Percentiles rank a stretch among this genome's conserved stretches.
phyloP scores from a whole-genome alignment of 2,888 invertebrate genomes.

The Brachylomia viminalis region DNA sequence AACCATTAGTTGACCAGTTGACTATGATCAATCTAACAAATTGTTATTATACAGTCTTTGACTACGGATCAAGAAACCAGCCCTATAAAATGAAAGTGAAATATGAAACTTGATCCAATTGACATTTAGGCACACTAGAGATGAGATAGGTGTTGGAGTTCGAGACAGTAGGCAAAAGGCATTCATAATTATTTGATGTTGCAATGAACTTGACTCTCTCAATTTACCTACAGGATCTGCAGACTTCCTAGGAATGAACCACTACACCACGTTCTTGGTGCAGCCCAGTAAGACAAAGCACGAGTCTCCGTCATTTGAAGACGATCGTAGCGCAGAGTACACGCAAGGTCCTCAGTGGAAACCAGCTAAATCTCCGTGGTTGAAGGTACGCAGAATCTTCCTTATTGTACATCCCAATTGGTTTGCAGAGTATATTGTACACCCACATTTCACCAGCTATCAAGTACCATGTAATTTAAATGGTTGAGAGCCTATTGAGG shows the following conservation, averaged over 20 bases:
- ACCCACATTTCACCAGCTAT: not conserved
- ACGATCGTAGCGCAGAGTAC: slow-evolving; percentile 74
- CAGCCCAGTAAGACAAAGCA: slow-evolving; percentile 50
- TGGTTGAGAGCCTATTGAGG: not conserved
- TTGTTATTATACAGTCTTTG: too few relatives aligned
- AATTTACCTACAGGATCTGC: slow-evolving; percentile 78
- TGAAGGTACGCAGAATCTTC: slow-evolving; percentile 72
- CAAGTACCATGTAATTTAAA: not conserved
- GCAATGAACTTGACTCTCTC: not conserved
- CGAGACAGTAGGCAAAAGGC: not conserved
- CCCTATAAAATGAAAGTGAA: too few relatives aligned
- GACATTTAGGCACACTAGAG: not conserved
- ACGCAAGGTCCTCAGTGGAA: slow-evolving; percentile 76
- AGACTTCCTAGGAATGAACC: slow-evolving; percentile 87
- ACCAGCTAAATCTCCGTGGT: slow-evolving; percentile 75
- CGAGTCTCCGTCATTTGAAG: slow-evolving; percentile 68
- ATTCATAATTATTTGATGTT: not conserved
- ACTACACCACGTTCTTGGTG: slow-evolving; percentile 81
- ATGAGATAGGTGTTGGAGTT: not conserved
- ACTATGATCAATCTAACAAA: too few relatives aligned
- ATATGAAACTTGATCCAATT: not conserved
- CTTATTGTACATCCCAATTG: not conserved
- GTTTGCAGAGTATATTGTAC: not conserved
- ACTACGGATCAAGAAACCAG: too few relatives aligned
- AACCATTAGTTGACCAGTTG: too few relatives aligned